Evolutionary conservation across 35 echinoderm and acorn worm genomes (phyloP).

Genomic region (Strongylocentrotus purpuratus): DNA sequence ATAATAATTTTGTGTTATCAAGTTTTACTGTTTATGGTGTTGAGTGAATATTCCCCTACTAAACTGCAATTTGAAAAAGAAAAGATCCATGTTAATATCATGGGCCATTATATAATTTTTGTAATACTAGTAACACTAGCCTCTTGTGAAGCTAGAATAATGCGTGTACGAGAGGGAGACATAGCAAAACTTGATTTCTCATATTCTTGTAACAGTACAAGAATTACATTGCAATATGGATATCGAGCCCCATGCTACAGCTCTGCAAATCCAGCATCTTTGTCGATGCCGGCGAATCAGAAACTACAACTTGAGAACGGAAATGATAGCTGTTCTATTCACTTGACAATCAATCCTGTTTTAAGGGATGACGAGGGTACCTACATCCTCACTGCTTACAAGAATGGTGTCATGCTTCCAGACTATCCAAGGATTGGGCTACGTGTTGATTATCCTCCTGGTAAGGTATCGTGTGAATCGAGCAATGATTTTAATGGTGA

Average conservation of each 20-base stretch:
- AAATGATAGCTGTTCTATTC: background rate
- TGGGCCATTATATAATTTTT: background rate
- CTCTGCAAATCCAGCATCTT: background rate
- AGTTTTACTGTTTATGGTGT: too few relatives aligned
- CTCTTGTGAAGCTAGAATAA: background rate
- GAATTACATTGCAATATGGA: background rate
- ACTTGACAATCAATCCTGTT: background rate
- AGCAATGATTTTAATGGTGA: background rate
- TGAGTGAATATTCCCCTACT: too few relatives aligned
- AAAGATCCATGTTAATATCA: too few relatives aligned
- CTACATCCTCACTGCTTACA: background rate
- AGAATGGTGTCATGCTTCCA: background rate
- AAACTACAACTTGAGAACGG: background rate
- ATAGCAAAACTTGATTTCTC: background rate
- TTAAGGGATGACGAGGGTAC: background rate
- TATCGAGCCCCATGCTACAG: background rate
- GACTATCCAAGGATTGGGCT: background rate
- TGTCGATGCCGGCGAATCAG: background rate
- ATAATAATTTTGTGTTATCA: too few relatives aligned
- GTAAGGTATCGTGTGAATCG: background rate
- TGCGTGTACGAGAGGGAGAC: background rate
- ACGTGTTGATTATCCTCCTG: background rate
- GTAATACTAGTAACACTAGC: background rate
- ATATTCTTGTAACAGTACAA: background rate
- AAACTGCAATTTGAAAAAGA: too few relatives aligned